Percentiles rank a stretch among this genome's conserved stretches.
Evolutionary conservation across 64 coral and sea anemone species (phyloP).

Genomic region (Pocillopora damicornis): DNA sequence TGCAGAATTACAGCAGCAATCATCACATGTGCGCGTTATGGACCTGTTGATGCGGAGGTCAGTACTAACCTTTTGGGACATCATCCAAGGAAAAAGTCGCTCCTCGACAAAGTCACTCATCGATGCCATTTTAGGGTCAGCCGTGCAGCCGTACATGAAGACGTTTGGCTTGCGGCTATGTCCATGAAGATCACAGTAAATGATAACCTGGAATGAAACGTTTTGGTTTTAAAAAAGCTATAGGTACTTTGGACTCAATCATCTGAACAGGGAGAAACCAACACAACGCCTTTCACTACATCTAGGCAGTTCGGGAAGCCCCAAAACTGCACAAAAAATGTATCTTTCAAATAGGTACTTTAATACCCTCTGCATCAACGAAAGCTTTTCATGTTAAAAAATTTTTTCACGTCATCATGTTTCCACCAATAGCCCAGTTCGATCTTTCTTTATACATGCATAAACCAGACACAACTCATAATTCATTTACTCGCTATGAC

Average conservation of each 20-base stretch:
- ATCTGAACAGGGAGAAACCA: not conserved
- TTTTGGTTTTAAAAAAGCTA: not conserved
- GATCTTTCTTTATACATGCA: too few species aligned
- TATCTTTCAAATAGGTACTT: too few species aligned
- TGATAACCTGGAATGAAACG: conserved; percentile 50
- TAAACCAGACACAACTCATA: too few species aligned
- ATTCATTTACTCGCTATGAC: too few species aligned
- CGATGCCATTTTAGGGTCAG: conserved; percentile 73
- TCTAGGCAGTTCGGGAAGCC: too few species aligned
- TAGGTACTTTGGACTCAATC: not conserved
- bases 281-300: too few species aligned
- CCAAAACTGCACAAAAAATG: too few species aligned
- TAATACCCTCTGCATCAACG: too few species aligned
- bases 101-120: conserved; percentile 79
- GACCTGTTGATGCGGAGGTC: too few species aligned
- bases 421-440: too few species aligned
- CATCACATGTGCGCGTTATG: not conserved
- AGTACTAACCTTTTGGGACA: conserved; percentile 85
- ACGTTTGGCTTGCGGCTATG: conserved; percentile 98
- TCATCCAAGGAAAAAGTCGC: conserved; percentile 95
- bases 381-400: too few species aligned
- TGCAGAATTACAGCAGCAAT: not conserved
- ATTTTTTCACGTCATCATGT: too few species aligned
- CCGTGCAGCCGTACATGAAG: conserved; percentile 98
- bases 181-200: conserved; percentile 95